phyloP scores from a whole-genome alignment of 2,113 vertebrate genomes.

The Synchiropus splendidus region DNA sequence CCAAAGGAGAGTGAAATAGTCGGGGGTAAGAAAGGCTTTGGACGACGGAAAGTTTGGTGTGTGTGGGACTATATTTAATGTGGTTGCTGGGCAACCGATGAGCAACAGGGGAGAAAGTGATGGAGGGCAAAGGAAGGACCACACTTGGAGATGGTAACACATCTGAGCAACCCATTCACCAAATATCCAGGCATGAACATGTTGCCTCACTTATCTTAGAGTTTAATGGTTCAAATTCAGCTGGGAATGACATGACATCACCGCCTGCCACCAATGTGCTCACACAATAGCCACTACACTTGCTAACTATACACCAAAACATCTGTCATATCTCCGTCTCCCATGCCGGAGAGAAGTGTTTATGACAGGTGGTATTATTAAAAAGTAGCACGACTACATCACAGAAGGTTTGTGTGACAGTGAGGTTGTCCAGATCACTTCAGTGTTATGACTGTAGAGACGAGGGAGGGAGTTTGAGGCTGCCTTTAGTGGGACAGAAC shows the following conservation, averaged over 20 bases:
- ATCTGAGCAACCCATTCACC: constrained; percentile 2
- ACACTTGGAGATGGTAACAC: constrained; percentile 35
- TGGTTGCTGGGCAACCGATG: constrained; percentile 57
- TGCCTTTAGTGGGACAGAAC: constrained; percentile 9
- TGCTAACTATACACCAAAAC: too few species aligned
- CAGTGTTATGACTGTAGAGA: constrained; percentile 34
- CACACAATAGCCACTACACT: neutral
- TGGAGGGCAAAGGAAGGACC: constrained; percentile 44
- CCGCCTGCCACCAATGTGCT: too few species aligned
- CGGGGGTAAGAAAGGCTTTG: constrained; percentile 49
- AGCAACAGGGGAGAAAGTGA: constrained; percentile 59
- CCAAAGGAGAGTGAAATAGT: constrained; percentile 13
- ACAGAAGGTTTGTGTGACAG: constrained; percentile 41
- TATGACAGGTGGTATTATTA: constrained; percentile 22
- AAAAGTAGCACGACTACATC: constrained; percentile 43
- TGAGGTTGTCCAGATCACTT: constrained; percentile 51
- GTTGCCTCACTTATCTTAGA: constrained; percentile 7
- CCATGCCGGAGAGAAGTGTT: constrained; percentile 11
- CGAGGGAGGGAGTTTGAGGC: constrained; percentile 8
- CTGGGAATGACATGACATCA: constrained; percentile 32
- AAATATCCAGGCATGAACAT: neutral
- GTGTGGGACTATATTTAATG: constrained; percentile 71
- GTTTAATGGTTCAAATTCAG: constrained; percentile 2
- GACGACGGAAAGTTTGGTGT: constrained; percentile 69
- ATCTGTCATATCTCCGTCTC: too few species aligned